Base-by-base conservation (phyloP, 2,888 invertebrate genomes). In the Drosophila histrio region DNA sequence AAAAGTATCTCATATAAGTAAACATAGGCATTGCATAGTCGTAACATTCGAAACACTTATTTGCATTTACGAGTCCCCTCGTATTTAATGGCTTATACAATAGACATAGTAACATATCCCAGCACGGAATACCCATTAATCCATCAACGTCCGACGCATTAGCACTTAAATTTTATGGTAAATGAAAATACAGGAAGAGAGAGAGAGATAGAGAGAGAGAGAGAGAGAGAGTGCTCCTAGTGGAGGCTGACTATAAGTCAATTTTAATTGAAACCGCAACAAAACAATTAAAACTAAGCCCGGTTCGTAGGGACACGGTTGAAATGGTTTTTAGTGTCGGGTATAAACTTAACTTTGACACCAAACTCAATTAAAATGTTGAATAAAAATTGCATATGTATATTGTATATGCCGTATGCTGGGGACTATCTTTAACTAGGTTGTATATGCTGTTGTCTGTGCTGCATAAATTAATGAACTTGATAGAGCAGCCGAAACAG, bases 401-500 rank as follows among this genome's bases (percentile, higher is more conserved):
- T 83, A 72, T 39, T 17, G 36, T 15, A 39, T 21, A 11, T 47
- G 8, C 32, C 22, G n/a, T 36, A 17, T 38, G 36, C 50, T 41
- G 32, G 46, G 57, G 59, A 63, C 64, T 76, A 64, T 68, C 46
- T 52, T 71, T 54, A 71, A 81, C 84, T 78, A 54, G 61, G 46
- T 41, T 59, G 44, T 60, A 44, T 38, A 46, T 66, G n/a, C 53
- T 52, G 32, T 70, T 61, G 60, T 56, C 49, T 56, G 58, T 70
- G 72, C 62, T 69, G 83, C 88, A 84, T 84, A 84, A 84, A 84
- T 84, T 87, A 86, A 87, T 85, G 85, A 84, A 85, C 83, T 87
- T 84, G 69, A 79, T 79, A 57, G 70, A 68, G 46, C 39, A 30
- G 32, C 39, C 47, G 6, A 66, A 38, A 13, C 9, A 47, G 43